Evolutionary conservation across 2,888 invertebrate genomes (phyloP).

Genomic region (Yponomeuta evonymella): DNA sequence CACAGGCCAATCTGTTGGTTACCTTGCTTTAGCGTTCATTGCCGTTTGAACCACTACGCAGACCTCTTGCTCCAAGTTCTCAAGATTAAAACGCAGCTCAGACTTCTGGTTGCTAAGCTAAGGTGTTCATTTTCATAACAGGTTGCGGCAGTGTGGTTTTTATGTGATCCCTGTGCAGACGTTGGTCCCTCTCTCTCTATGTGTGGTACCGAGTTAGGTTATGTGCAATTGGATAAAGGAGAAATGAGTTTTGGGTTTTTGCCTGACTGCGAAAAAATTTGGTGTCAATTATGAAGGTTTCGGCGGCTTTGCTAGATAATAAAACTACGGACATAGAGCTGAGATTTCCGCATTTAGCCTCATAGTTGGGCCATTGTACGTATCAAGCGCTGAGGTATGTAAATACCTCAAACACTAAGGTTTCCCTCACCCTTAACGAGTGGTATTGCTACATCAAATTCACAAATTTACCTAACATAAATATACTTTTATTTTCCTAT

Average conservation of each 20-base stretch:
- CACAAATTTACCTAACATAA: no score
- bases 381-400: no score
- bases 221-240: background rate
- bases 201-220: background rate
- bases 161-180: background rate
- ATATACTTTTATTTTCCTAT: background rate
- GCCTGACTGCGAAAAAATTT: background rate
- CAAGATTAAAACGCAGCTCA: slow-evolving; percentile 20
- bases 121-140: slow-evolving; percentile 32
- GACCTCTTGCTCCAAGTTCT: background rate
- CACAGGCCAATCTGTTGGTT: background rate
- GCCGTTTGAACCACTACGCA: background rate
- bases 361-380: no score
- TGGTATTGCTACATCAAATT: no score
- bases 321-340: no score
- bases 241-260: background rate
- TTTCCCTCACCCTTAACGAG: no score
- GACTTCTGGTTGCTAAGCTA: background rate
- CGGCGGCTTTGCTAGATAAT: background rate
- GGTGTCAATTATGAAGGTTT: background rate
- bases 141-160: slow-evolving; percentile 20
- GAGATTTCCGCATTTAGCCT: no score
- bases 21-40: background rate
- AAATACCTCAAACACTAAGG: no score
- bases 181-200: slow-evolving; percentile 2